Base-by-base conservation (phyloP, 2,113 vertebrate species). In the Clarias magur region DNA sequence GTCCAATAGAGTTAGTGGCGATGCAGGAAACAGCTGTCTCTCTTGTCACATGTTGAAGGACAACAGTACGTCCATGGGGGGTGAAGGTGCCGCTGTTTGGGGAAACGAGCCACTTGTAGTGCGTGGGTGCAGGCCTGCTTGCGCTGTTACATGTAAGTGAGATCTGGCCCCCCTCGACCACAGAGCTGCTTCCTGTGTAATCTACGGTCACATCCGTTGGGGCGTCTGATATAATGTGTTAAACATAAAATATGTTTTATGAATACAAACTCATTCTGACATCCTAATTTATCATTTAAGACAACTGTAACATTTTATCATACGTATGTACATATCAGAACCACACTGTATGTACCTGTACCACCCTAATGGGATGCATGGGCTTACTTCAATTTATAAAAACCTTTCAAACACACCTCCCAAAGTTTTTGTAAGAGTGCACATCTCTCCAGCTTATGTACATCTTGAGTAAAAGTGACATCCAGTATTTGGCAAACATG, bases 1-100 rank as follows among this genome's bases (percentile, higher is more conserved):
- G 56, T 82, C 93, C 90, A 2, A 89, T 0, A 13, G 42, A 0
- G 60, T 92, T 93, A 68, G 60, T 19, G 63, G 88, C 90, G 2
- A 57, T 86, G 80, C 92, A 93, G 83, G 84, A 91, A 27, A 91
- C 9, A 25, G 81, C 89, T 7, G 88, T 91, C 3, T 88, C 48
- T 89, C 82, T 48, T 0, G 2, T 83, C 15, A 91, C 86, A 3
- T 90, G 85, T 57, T 2, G 2, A 25, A 91, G 88, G 63, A 25
- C 70, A 86, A 82, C 19, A 83, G 11, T 80, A 57, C 8, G 19
- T 1, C 11, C 73, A 59, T 48, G 88, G 15, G 56, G 12, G 0
- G 56, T 21, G 2, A 17, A 27, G n/a, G 6, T 21, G 54, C 48
- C 68, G 27, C 34, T 38, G 34, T 2, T 38, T 38, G 34, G 34